Base-by-base conservation (phyloP, 1,140 invertebrate species). In the Drosophila bipectinata region DNA sequence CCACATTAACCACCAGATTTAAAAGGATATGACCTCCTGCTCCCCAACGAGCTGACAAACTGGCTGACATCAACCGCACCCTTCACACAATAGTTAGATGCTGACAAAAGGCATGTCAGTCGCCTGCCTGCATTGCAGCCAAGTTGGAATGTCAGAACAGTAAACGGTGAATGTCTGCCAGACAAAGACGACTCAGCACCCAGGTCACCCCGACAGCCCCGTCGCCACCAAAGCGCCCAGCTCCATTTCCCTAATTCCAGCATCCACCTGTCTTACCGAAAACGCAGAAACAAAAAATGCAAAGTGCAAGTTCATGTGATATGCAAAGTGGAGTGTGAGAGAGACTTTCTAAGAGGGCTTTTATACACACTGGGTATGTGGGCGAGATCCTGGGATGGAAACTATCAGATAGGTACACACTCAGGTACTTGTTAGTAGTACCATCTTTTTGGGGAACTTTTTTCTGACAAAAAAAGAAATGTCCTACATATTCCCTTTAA, bases 301-400 rank as follows among this genome's bases (percentile, higher is more conserved):
- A 87, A 85, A 87, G 82, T 85, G 82, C 82, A 85, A 85, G 82
- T 87, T 87, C 81, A 68, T 87, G 82, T 82, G 81, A 87, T 72
- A 87, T 85, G 82, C 74, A 82, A 87, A 82, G 78, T 87, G 83
- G 66, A 78, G 76, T 75, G 58, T 32, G 58, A 53, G 51, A 49
- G 56, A 28, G 51, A 75, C 39, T 47, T 51, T 14, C 34, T 15
- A 47, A 30, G 66, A 54, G 32, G 63, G 62, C 63, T 55, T 56
- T 15, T 15, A 21, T 60, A 47, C 28, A 60, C 15, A 56, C 28
- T 9, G 48, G 32, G 26, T 21, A 14, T 6, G n/a, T 37, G 28
- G 32, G 47, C 45, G 4, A 9, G 8, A 47, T 37, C 34, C 10
- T 10, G 44, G 10, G 15, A 45, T 18, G 41, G 18, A 4, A 21